phyloP scores from a whole-genome alignment of 2,113 vertebrate genomes.

The Pelobates fuscus region DNA sequence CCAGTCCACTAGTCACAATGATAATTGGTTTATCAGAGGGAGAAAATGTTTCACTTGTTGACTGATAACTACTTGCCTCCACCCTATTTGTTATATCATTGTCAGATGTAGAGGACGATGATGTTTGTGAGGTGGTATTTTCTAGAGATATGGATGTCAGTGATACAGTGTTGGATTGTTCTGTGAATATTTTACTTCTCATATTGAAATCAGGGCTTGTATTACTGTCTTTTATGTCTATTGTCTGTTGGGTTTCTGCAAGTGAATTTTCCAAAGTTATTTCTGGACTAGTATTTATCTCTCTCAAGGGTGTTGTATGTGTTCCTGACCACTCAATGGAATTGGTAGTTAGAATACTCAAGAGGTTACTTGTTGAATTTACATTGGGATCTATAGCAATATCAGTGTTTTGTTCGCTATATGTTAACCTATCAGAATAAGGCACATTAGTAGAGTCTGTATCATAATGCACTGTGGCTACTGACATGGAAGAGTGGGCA shows the following conservation, averaged over 20 bases:
- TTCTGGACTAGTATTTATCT: neutral
- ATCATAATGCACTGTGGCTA: constrained; percentile 50
- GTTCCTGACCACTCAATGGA: neutral
- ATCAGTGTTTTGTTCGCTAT: neutral
- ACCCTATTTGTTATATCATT: neutral
- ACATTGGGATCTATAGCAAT: neutral
- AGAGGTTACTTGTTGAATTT: neutral
- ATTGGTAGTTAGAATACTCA: constrained; percentile 12
- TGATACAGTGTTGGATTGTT: too few species aligned
- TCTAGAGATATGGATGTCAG: neutral
- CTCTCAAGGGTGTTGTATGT: neutral
- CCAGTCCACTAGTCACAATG: neutral
- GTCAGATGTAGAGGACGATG: neutral
- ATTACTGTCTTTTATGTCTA: neutral
- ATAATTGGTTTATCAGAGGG: neutral
- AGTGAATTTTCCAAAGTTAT: neutral
- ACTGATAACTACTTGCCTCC: neutral
- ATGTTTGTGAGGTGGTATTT: neutral
- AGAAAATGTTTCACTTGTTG: neutral
- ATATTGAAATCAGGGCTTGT: neutral
- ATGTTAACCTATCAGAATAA: constrained; percentile 14
- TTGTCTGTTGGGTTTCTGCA: neutral
- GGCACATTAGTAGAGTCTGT: constrained; percentile 14
- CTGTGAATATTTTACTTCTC: too few species aligned
- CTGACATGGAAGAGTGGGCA: constrained; percentile 50